A percentile compares a stretch with the other conserved stretches of the same genome.
phyloP scores from a whole-genome alignment of 2,888 invertebrate genomes.

The Seira sanloemensis region DNA sequence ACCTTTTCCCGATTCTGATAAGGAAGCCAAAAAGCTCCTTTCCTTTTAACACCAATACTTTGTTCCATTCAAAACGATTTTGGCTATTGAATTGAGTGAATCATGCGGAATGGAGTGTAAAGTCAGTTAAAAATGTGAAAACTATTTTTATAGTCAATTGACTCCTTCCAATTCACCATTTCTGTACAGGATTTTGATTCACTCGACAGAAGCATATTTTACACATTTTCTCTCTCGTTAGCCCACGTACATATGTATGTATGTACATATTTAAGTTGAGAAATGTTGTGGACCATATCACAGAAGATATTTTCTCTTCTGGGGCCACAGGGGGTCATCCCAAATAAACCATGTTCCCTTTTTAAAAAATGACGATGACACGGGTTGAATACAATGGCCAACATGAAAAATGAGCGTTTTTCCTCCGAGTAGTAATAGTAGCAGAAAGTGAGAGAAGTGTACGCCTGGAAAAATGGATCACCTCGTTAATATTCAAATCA shows the following conservation, averaged over 20 bases:
- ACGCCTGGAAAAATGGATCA: slow-evolving; percentile 58
- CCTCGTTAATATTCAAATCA: slow-evolving; percentile 64
- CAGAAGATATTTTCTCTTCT: not conserved
- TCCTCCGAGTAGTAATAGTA: not conserved
- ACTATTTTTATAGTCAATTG: no score
- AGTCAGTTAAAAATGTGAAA: no score
- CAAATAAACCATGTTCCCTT: slow-evolving; percentile 29
- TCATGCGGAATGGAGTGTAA: no score
- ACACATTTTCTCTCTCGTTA: no score
- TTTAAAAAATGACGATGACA: slow-evolving; percentile 52
- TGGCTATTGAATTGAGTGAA: no score
- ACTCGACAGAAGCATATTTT: no score
- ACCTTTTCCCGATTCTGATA: no score
- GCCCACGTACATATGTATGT: not conserved
- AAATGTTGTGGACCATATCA: not conserved
- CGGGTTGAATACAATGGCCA: slow-evolving; percentile 49
- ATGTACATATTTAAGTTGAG: not conserved
- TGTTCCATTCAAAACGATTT: no score
- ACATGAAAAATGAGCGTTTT: slow-evolving; percentile 44
- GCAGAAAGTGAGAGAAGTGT: slow-evolving; percentile 48
- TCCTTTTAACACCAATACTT: no score
- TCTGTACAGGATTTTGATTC: no score
- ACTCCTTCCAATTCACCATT: no score
- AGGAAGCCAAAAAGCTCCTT: no score
- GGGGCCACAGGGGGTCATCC: slow-evolving; percentile 50